A percentile compares a stretch with the other conserved stretches of the same genome.
Conservation (phyloP, 2,113 vertebrate genomes). For the Brienomyrus brachyistius region DNA sequence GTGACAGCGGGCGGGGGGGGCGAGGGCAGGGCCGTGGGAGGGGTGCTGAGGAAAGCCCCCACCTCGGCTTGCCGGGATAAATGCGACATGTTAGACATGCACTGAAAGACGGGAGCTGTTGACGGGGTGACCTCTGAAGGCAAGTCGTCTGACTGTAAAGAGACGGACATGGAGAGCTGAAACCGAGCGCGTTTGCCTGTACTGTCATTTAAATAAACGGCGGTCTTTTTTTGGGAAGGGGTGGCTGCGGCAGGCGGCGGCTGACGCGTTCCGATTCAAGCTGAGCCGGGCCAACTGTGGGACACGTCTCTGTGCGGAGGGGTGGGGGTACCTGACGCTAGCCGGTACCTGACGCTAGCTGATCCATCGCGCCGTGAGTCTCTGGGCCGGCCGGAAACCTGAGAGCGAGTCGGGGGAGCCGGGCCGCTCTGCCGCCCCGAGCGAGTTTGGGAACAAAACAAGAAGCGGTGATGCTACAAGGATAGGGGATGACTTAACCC, state of each 20-base stretch:
- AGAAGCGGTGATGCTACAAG: constrained; percentile 1
- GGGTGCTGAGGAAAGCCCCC: constrained; percentile 43
- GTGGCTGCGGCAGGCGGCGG: background rate
- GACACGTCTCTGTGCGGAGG: constrained; percentile 39
- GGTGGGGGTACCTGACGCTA: background rate
- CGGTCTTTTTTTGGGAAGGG: background rate
- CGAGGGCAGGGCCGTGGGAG: constrained; percentile 25
- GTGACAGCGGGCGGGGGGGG: constrained; percentile 51
- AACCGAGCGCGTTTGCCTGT: background rate
- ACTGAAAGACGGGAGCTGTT: constrained; percentile 60
- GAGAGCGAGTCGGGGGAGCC: background rate
- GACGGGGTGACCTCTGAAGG: constrained; percentile 63
- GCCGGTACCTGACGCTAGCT: constrained; percentile 32
- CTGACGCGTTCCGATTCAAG: background rate
- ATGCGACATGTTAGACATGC: constrained; percentile 53
- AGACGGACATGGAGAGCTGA: background rate
- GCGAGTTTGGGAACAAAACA: background rate
- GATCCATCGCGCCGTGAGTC: background rate
- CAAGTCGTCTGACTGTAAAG: constrained; percentile 62
- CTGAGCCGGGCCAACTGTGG: constrained; percentile 16
- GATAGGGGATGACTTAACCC: background rate
- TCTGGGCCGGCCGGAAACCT: constrained; percentile 15
- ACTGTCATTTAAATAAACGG: background rate
- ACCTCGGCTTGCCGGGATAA: constrained; percentile 56
- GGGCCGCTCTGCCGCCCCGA: background rate